These are phyloP conservation scores for Xanthorhoe designata DNA, from an alignment of 2,888 invertebrate genomes.

Conservation along the genomic window DNA sequence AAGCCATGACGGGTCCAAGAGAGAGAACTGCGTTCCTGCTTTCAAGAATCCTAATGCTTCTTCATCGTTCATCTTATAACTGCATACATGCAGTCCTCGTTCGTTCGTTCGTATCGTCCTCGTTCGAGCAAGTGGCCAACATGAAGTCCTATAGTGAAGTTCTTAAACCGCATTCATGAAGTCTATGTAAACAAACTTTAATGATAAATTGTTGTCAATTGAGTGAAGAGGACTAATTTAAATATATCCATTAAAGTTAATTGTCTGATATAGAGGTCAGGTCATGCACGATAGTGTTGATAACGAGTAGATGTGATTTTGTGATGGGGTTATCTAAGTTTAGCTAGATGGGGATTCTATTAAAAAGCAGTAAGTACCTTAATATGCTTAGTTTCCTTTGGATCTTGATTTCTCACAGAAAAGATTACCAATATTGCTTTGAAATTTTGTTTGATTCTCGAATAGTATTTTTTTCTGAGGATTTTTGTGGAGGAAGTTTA, in stretches of 20 bases:
- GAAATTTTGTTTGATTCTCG: too few species aligned
- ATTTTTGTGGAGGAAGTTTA: too few species aligned
- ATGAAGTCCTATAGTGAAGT: too few species aligned
- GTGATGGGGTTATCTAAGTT: conserved; percentile 48
- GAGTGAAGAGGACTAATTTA: conserved; percentile 78
- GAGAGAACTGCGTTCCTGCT: too few species aligned
- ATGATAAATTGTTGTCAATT: conserved; percentile 63
- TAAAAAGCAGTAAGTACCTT: background rate
- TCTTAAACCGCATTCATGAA: background rate
- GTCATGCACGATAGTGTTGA: conserved; percentile 51
- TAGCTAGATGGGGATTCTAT: conserved; percentile 8
- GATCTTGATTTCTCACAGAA: too few species aligned
- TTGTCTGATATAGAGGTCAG: conserved; percentile 77
- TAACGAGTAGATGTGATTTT: conserved; percentile 24
- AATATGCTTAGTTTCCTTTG: too few species aligned
- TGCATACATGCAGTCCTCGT: background rate
- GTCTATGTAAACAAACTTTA: background rate
- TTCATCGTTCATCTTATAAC: background rate
- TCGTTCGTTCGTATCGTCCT: too few species aligned
- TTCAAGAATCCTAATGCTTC: too few species aligned
- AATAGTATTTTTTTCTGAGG: too few species aligned
- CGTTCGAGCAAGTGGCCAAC: too few species aligned
- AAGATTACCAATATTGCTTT: too few species aligned
- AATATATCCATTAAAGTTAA: conserved; percentile 84
- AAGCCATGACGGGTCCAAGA: too few species aligned